Evolutionary conservation across 2,113 vertebrate species (phyloP).

Genomic region (Aplodontia rufa): DNA sequence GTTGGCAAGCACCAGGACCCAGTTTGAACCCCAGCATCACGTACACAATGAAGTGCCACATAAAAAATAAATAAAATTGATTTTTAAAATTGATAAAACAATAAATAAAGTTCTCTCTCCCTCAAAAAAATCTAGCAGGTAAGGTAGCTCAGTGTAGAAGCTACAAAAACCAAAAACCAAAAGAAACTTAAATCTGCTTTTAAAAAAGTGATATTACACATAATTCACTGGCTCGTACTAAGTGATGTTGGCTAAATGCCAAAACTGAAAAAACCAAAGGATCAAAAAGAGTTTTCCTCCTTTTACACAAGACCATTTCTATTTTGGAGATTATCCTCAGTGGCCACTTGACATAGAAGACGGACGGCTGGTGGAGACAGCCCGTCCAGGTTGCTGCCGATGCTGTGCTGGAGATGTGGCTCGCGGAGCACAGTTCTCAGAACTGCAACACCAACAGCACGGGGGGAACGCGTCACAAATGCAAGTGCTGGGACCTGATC

Average conservation of each 20-base stretch:
- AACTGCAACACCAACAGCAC: too few species aligned
- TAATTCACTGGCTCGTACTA: neutral
- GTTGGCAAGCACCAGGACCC: too few species aligned
- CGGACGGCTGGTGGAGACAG: neutral
- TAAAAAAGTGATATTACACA: neutral
- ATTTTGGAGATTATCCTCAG: neutral
- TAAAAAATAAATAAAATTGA: too few species aligned
- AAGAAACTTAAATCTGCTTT: neutral
- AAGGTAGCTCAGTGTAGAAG: neutral
- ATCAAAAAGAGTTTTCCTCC: neutral
- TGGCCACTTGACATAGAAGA: neutral
- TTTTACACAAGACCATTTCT: neutral
- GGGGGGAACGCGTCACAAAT: neutral
- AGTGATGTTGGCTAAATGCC: neutral
- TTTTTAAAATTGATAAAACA: too few species aligned
- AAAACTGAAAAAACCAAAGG: neutral
- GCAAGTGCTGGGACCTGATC: neutral
- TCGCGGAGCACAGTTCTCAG: neutral
- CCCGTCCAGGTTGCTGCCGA: neutral
- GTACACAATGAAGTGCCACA: too few species aligned
- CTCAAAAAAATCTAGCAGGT: neutral
- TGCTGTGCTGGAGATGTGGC: neutral
- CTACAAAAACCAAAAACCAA: neutral
- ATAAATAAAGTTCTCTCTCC: too few species aligned
- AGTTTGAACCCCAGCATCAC: too few species aligned